Percentiles rank a stretch among this genome's conserved stretches.
Conservation (phyloP, 2,113 vertebrate genomes). For the Triplophysa rosa region DNA sequence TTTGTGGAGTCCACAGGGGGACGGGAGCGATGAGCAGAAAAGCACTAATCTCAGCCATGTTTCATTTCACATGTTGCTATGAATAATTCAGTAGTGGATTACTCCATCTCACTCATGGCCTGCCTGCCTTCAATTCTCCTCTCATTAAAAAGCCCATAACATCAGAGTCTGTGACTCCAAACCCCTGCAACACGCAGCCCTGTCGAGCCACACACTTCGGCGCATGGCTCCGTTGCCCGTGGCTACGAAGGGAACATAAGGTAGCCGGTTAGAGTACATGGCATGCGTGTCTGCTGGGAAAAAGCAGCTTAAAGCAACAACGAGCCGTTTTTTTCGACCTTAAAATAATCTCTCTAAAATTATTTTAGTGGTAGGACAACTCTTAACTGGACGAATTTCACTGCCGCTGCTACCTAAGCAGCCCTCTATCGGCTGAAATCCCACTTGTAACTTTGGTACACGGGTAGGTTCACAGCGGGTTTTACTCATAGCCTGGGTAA, state of each 20-base stretch:
- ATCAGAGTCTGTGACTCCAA: constrained; percentile 41
- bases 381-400: too few relatives aligned
- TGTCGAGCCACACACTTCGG: not conserved
- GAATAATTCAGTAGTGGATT: constrained; percentile 55
- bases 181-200: constrained; percentile 7
- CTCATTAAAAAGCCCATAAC: constrained; percentile 50
- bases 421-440: too few relatives aligned
- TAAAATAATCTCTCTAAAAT: too few relatives aligned
- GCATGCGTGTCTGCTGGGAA: not conserved
- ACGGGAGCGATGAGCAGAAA: constrained; percentile 45
- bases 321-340: too few relatives aligned
- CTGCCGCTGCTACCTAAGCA: too few relatives aligned
- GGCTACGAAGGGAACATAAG: constrained; percentile 10
- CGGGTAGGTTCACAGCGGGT: too few relatives aligned
- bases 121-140: constrained; percentile 45
- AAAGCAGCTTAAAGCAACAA: not conserved
- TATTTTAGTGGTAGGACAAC: too few relatives aligned
- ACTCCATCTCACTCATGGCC: constrained; percentile 50
- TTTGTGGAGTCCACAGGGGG: constrained; percentile 38
- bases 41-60: constrained; percentile 54
- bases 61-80: constrained; percentile 58
- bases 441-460: too few relatives aligned
- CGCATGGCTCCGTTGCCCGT: not conserved
- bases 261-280: not conserved
- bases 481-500: too few relatives aligned